Evolutionary conservation across 2,797 vertebrate genomes (phyloP).

Genomic region (Ispidina picta): DNA sequence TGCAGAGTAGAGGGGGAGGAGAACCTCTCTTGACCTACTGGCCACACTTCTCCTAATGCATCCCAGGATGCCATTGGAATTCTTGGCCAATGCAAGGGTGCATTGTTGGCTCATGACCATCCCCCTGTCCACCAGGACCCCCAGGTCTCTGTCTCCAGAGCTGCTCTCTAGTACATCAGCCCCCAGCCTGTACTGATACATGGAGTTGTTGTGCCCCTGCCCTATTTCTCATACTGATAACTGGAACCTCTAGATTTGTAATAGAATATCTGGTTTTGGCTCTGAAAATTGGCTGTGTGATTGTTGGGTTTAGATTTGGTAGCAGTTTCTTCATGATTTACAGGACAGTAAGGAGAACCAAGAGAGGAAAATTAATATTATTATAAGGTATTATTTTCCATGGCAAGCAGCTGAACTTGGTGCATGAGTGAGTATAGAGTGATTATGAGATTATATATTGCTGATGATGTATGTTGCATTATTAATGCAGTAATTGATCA

Average conservation of each 20-base stretch:
- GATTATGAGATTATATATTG: neutral
- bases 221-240: neutral
- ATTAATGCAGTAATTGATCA: neutral
- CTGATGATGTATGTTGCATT: neutral
- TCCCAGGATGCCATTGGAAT: no score
- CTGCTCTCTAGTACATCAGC: no score
- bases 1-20: no score
- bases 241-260: neutral
- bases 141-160: no score
- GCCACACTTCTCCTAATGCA: no score
- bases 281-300: neutral
- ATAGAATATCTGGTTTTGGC: neutral
- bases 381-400: neutral
- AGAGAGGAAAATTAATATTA: neutral
- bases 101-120: no score
- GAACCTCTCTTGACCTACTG: no score
- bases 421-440: neutral
- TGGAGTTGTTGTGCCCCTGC: neutral
- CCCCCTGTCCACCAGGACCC: no score
- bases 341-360: neutral
- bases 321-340: neutral
- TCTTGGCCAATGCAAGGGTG: no score
- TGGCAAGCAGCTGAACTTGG: neutral
- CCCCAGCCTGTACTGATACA: no score
- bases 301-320: neutral